These are phyloP conservation scores for Dyspetes luteomarginatus DNA, from an alignment of 2,888 invertebrate genomes.

Conservation along the genomic window DNA sequence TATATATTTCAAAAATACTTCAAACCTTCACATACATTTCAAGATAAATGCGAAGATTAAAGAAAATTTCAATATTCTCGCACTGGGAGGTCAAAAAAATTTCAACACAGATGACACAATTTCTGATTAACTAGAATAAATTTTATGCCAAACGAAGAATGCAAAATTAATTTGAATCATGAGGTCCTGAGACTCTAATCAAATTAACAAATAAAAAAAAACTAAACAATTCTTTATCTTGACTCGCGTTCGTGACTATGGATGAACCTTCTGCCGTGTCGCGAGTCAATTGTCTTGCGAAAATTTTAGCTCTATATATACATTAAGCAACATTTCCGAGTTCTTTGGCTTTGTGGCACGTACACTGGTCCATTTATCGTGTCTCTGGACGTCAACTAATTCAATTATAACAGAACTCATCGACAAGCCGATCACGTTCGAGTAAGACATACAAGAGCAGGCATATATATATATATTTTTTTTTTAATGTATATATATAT, in stretches of 20 bases:
- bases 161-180: not conserved
- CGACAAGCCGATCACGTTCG: slow-evolving; percentile 26
- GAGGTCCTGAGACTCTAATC: not conserved
- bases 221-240: slow-evolving; percentile 8
- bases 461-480: not conserved
- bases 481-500: not conserved
- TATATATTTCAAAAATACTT: too few species aligned
- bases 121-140: too few species aligned
- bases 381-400: not conserved
- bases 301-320: not conserved
- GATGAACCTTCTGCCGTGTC: not conserved
- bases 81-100: too few species aligned
- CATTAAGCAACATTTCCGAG: slow-evolving; percentile 8
- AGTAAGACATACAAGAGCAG: not conserved
- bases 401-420: slow-evolving; percentile 3
- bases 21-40: too few species aligned
- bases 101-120: too few species aligned
- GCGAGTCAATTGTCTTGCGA: not conserved
- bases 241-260: slow-evolving; percentile 2
- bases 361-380: slow-evolving; percentile 11
- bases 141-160: too few species aligned
- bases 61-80: too few species aligned
- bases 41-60: too few species aligned
- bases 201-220: not conserved
- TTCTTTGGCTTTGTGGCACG: slow-evolving; percentile 4